phyloP scores from a whole-genome alignment of 2,888 invertebrate species.

The Ischnus inquisitorius region DNA sequence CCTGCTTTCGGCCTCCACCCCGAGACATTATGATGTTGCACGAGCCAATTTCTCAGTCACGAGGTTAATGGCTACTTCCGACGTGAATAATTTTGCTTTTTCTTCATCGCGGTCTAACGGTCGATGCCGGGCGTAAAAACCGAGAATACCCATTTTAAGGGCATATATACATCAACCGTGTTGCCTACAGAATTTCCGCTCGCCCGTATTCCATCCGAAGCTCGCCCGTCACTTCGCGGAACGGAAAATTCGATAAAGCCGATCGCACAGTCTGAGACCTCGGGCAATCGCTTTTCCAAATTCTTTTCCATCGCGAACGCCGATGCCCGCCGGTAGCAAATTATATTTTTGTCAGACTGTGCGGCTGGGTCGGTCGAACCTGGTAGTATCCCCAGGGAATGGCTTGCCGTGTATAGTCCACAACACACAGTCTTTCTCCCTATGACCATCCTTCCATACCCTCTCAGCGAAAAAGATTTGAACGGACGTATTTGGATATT shows the following conservation, averaged over 20 bases:
- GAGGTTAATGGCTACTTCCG: slow-evolving; percentile 80
- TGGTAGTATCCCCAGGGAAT: slow-evolving; percentile 8
- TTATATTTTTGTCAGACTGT: slow-evolving; percentile 21
- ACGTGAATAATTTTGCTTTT: slow-evolving; percentile 77
- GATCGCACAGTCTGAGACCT: slow-evolving; percentile 15
- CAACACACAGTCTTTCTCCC: slow-evolving; percentile 1
- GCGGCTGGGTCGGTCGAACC: not conserved
- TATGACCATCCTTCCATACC: slow-evolving; percentile 1
- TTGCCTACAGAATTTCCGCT: not conserved
- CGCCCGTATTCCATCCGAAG: not conserved
- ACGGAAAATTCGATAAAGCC: slow-evolving; percentile 73
- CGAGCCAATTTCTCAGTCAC: slow-evolving; percentile 82
- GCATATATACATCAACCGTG: not conserved
- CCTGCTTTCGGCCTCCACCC: slow-evolving; percentile 69
- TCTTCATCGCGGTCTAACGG: slow-evolving; percentile 38
- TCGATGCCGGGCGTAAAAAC: not conserved
- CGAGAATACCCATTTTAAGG: not conserved
- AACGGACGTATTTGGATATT: slow-evolving; percentile 61
- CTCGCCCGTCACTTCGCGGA: slow-evolving; percentile 50
- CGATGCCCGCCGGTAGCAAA: slow-evolving; percentile 3
- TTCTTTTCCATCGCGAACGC: slow-evolving; percentile 23
- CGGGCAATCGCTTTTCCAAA: slow-evolving; percentile 36
- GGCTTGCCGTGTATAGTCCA: not conserved
- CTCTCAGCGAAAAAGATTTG: slow-evolving; percentile 37
- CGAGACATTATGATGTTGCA: slow-evolving; percentile 80